Evolutionary conservation across 2,113 vertebrate genomes (phyloP).

Genomic region (Oxyura jamaicensis): DNA sequence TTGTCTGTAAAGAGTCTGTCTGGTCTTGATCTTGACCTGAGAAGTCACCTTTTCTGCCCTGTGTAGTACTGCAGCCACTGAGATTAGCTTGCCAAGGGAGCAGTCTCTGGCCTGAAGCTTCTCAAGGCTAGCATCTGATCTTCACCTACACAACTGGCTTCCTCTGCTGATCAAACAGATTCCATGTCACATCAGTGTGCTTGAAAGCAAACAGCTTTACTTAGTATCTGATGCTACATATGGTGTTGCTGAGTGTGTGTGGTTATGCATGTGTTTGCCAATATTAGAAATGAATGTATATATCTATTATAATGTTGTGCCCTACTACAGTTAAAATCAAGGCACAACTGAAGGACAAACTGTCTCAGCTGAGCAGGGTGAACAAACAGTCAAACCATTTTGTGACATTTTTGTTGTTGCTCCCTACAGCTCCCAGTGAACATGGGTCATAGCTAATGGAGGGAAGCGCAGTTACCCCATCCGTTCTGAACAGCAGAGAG

Average conservation of each 20-base stretch:
- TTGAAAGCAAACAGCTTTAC: neutral
- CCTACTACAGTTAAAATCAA: neutral
- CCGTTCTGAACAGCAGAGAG: neutral
- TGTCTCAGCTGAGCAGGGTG: neutral
- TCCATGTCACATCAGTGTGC: neutral
- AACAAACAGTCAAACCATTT: neutral
- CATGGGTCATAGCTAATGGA: neutral
- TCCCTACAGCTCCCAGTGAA: neutral
- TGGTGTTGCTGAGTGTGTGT: neutral
- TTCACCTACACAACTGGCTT: neutral
- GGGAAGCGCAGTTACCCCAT: neutral
- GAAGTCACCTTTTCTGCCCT: neutral
- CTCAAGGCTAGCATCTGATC: neutral
- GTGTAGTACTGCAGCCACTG: neutral
- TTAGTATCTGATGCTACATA: neutral
- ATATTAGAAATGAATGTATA: neutral
- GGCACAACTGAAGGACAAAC: neutral
- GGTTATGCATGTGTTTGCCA: neutral
- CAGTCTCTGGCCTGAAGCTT: rapidly evolving
- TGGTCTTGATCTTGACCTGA: neutral
- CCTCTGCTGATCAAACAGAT: neutral
- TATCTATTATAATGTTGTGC: neutral
- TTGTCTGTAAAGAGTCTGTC: neutral
- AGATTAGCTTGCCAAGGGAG: neutral
- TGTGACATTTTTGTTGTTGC: neutral